Evolutionary conservation across 2,888 invertebrate genomes (phyloP).

Genomic region (Silvanus unidentatus): DNA sequence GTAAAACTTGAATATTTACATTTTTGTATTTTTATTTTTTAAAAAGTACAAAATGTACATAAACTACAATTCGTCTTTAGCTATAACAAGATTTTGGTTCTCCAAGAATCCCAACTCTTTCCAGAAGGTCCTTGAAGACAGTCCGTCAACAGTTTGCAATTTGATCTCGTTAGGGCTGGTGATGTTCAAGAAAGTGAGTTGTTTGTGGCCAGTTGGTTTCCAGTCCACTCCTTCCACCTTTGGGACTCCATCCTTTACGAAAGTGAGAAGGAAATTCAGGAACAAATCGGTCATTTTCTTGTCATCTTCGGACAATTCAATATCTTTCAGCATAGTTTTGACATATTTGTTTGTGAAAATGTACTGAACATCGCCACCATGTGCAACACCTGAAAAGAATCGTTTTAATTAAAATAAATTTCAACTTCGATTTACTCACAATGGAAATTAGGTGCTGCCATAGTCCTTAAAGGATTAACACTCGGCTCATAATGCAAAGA

Average conservation of each 20-base stretch:
- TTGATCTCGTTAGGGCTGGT: not conserved
- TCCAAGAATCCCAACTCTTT: not conserved
- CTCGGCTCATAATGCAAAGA: not conserved
- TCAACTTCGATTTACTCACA: not conserved
- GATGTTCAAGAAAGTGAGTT: not conserved
- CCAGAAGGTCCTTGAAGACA: not conserved
- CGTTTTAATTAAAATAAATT: not conserved
- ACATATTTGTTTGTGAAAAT: not conserved
- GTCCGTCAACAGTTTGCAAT: not conserved
- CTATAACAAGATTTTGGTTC: too few relatives aligned
- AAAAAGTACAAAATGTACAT: too few relatives aligned
- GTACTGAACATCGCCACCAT: not conserved
- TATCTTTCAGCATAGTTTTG: not conserved
- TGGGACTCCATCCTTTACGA: too few relatives aligned
- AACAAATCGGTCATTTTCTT: not conserved
- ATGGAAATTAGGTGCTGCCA: not conserved
- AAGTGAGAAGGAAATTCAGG: too few relatives aligned
- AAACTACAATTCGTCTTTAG: too few relatives aligned
- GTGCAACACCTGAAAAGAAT: conserved; percentile 1
- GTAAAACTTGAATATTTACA: too few relatives aligned
- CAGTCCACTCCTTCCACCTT: not conserved
- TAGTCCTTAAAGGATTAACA: not conserved
- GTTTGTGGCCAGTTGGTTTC: not conserved
- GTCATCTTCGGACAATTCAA: not conserved
- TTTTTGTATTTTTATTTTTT: too few relatives aligned